phyloP scores from a whole-genome alignment of 2,113 vertebrate genomes.

The Oplegnathus fasciatus region DNA sequence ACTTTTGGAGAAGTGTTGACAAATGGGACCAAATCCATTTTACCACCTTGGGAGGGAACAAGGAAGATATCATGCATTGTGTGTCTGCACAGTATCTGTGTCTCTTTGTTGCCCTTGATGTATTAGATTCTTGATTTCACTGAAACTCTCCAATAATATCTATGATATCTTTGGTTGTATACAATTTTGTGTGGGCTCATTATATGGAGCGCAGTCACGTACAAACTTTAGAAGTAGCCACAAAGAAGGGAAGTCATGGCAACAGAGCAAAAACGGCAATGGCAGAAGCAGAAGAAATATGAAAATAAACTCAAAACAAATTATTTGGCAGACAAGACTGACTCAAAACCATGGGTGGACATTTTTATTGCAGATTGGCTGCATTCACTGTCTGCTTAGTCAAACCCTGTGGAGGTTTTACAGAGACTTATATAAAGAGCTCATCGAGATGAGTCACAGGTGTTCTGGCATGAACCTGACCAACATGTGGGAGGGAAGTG shows the following conservation, averaged over 20 bases:
- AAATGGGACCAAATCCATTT: neutral
- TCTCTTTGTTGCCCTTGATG: neutral
- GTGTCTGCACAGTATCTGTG: neutral
- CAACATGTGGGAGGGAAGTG: conserved; percentile 68
- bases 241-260: neutral
- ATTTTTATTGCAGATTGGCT: conserved; percentile 21
- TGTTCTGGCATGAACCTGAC: conserved; percentile 56
- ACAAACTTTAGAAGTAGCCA: neutral
- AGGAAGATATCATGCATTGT: neutral
- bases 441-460: conserved; percentile 71
- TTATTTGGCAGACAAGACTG: neutral
- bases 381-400: conserved; percentile 22
- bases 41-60: neutral
- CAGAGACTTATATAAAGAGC: conserved; percentile 65
- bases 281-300: neutral
- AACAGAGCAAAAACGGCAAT: neutral
- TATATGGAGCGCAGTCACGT: neutral
- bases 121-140: neutral
- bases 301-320: conserved; percentile 15
- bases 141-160: neutral
- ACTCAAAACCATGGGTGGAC: conserved; percentile 3
- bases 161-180: neutral
- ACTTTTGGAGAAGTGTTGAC: neutral
- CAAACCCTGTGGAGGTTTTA: conserved; percentile 32
- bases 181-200: neutral